A percentile compares a stretch with the other conserved stretches of the same genome.
Evolutionary conservation across 1,140 invertebrate genomes (phyloP).

Genomic region (Chelonus insularis): DNA sequence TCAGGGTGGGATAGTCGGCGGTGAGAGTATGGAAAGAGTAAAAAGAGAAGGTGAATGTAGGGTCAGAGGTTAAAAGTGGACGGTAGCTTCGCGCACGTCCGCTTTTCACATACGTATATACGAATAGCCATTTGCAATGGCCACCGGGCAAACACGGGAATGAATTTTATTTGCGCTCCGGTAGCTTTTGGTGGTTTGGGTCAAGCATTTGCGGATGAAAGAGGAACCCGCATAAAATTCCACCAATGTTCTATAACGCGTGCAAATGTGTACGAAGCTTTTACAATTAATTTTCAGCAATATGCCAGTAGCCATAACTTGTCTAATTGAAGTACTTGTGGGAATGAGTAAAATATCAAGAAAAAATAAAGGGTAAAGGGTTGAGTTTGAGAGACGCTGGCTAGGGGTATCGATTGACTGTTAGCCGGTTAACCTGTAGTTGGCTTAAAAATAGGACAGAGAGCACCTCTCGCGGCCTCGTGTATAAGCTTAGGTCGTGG

Average conservation of each 20-base stretch:
- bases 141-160: constrained; percentile 28
- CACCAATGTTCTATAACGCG: constrained; percentile 10
- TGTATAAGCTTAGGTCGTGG: constrained; percentile 21
- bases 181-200: constrained; percentile 1
- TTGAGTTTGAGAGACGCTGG: constrained; percentile 26
- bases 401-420: constrained; percentile 42
- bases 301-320: neutral
- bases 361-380: neutral
- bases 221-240: constrained; percentile 29
- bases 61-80: constrained; percentile 20
- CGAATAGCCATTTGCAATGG: constrained; percentile 13
- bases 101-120: constrained; percentile 2
- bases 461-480: constrained; percentile 29
- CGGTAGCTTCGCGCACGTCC: constrained; percentile 2
- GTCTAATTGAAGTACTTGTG: neutral
- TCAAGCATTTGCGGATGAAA: constrained; percentile 20
- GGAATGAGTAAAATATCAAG: neutral
- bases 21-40: neutral
- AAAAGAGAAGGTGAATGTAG: neutral
- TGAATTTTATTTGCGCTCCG: constrained; percentile 32
- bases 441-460: constrained; percentile 47
- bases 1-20: neutral
- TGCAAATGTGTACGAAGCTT: neutral
- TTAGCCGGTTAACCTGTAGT: constrained; percentile 44
- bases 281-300: constrained; percentile 6